Evolutionary conservation across 2,113 vertebrate species (phyloP), one percentile per base, ranked within the genome.

Genomic region (Pseudolaguvia tuberculata): DNA sequence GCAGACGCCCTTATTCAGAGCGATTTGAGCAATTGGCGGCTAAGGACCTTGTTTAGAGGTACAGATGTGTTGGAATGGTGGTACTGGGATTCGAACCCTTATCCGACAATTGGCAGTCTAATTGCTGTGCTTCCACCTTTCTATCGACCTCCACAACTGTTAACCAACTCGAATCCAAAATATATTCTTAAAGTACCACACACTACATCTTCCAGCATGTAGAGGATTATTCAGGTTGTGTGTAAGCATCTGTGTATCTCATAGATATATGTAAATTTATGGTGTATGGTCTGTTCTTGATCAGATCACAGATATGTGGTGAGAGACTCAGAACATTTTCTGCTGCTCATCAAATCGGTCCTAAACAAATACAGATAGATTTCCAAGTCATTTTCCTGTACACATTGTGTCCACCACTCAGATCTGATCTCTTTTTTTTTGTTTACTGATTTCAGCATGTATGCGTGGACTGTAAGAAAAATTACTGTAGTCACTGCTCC

Each of bases 381-480:
- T 63, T 12, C 35, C 13, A 35, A 45, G n/a, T 42, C 20, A 42
- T 42, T 63, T 35, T 61, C 18, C n/a, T 5, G 18, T 59, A 8
- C 27, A 11, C 27, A 35, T 42, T 13, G 12, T 65, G 20, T 53
- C 4, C 35, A 45, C 18, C 53, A 25, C 53, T 20, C 21, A 12
- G 1, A 21, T 9, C 35, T 71, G 29, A 71, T 21, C 13, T 3
- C 20, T 14, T 18, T 0, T 29, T 12, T 11, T 29, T 62, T 20
- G 57, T 18, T 72, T 7, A 15, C 23, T 75, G 51, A 53, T 63
- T 47, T 58, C 91, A 99, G 96, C 91, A 92, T 65, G 83, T 93
- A 63, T 99, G 96, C 69, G 80, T 93, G 83, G 96, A 99, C 87
- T 99, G 96, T 77, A 93, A 92, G 86, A 95, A 98, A 78, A 89